Conservation (phyloP, 2,113 vertebrate genomes). For the Sinocyclocheilus anshuiensis region DNA sequence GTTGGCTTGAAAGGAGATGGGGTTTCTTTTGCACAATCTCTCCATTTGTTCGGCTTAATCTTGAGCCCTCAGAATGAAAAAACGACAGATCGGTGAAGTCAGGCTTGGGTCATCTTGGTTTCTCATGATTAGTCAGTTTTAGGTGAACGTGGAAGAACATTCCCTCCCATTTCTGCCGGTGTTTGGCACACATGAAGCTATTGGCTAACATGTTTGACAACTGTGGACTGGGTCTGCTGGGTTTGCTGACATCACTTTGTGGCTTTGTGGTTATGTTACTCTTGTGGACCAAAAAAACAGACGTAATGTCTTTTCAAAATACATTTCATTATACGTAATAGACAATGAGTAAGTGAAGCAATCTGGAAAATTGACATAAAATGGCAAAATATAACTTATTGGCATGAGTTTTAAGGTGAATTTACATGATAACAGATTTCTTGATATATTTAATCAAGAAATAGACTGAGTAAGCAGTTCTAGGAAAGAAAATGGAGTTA, state of each 20-base stretch:
- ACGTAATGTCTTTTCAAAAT: background rate
- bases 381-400: background rate
- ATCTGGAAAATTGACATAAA: background rate
- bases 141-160: slow-evolving; percentile 4
- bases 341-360: slow-evolving; percentile 10
- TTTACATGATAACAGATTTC: background rate
- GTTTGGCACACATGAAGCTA: slow-evolving; percentile 16
- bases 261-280: slow-evolving; percentile 8
- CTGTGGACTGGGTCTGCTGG: slow-evolving; percentile 23
- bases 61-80: slow-evolving; percentile 44
- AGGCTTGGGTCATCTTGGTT: slow-evolving; percentile 30
- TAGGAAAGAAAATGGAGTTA: background rate
- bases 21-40: slow-evolving; percentile 53
- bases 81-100: slow-evolving; percentile 44
- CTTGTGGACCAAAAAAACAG: background rate
- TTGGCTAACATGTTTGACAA: slow-evolving; percentile 40
- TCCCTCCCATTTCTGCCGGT: slow-evolving; percentile 8
- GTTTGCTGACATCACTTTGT: slow-evolving; percentile 41
- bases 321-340: background rate
- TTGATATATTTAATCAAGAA: background rate
- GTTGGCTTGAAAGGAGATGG: slow-evolving; percentile 59
- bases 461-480: background rate
- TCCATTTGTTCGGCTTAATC: slow-evolving; percentile 54
- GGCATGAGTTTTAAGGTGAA: background rate
- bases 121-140: slow-evolving; percentile 39